Base-by-base conservation (phyloP, 2,113 vertebrate species). In the Tenebrosternarchus preto region DNA sequence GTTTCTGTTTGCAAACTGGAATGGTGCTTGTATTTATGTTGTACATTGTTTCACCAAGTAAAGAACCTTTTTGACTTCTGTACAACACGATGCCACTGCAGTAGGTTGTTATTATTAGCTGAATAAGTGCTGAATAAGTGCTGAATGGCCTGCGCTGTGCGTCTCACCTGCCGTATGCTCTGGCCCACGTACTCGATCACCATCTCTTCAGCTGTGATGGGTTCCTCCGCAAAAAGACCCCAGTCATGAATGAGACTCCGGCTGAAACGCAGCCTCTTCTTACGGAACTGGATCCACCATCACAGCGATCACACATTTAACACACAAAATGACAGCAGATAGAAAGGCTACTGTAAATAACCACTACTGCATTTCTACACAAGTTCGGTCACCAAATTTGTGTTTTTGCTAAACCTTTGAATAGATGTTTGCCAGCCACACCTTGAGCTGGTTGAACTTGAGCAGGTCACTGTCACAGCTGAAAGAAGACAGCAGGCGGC, bases 381-480 rank as follows among this genome's bases (percentile, higher is more conserved):
- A 50, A 50, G 43, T 15, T 50, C 3, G 12, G 43, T 50, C 43
- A 50, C 43, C 12, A 50, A 15, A 50, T 50, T 9, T 50, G 43
- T 12, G 15, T 12, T 12, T 50, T 50, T 15, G 3, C 9, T 15
- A 50, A 15, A 50, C 43, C 15, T 50, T 50, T 50, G 33, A 50
- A 9, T 46, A 50, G 25, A 9, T 60, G 59, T 60, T 60, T 11
- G 55, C 2, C 33, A 20, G 24, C 3, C 80, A 82, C 53, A 98
- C 98, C 95, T 98, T 98, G 73, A 99, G 95, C 87, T 99, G 98
- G 93, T 99, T 99, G 89, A 99, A 99, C 90, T 96, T 98, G 82
- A 99, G 95, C 85, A 99, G 91, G 86, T 99, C 97, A 0, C 97
- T 98, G 86, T 99, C 97, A 4, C 96, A 98, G 88, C 95, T 97